Evolutionary conservation across 2,888 invertebrate genomes (phyloP), one percentile per base, ranked within the genome.

Genomic region (Scaptomyza flava): DNA sequence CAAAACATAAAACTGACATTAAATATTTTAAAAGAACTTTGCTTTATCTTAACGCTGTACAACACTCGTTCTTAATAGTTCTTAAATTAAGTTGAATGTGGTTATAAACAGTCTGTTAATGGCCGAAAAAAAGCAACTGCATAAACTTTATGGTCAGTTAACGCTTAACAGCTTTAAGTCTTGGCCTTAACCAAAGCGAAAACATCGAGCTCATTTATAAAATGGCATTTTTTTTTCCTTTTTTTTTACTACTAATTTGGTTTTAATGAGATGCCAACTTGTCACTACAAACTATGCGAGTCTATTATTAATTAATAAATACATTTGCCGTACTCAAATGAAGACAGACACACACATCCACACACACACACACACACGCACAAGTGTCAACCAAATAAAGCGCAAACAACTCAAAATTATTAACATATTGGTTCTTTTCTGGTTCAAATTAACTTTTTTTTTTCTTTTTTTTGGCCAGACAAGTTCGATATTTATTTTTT

Each of bases 301-400:
- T 87, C 81, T 81, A 79, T 89, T 87, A 87, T 77, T 87, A 85
- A 79, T 66, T 72, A 68, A 70, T 85, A 85, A 85, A 79, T 73
- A 71, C 81, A 85, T 81, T 85, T 67, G 76, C 72, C 62, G 62
- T 20, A 34, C 20, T 34, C 68, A 69, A 72, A 87, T 70, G 72
- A 72, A 79, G 72, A 72, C 34, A 33, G 2, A 38, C 38, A 41
- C 38, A 8, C 17, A 17, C 41, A 41, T n/a, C n/a, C n/a, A 33
- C 6, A 38, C 38, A 41, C 38, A 8, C 17, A 17, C 41, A 41
- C 8, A 17, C 9, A 41, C 1, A 8, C 14, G 34, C 17, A 23
- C 23, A 23, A 23, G 23, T 12, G 14, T 2, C 46, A 30, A 38
- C 70, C 78, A 80, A 69, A 70, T 59, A 68, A 14, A 60, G 62